Base-by-base conservation (phyloP, 2,797 vertebrate genomes). In the Euthynnus affinis region DNA sequence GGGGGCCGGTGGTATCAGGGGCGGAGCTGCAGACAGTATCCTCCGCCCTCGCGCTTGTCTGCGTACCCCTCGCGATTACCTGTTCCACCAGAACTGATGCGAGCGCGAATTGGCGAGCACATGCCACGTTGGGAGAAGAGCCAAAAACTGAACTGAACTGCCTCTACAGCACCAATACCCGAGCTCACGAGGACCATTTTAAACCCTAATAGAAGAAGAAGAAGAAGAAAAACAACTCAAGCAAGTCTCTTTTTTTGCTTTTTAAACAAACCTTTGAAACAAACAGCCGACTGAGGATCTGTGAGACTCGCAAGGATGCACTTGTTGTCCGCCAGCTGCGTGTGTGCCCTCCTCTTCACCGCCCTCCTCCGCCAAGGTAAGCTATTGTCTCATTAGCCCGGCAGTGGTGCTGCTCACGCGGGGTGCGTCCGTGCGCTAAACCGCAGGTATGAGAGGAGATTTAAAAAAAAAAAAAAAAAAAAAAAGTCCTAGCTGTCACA, bases 301-400 rank as follows among this genome's bases (percentile, higher is more conserved):
- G 69, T 68, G 74, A 88, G 58, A 88, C 57, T 73, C 82, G 86
- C 85, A n/a, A 91, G 88, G 91, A 94, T 94, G 94, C 92, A 93
- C 93, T 93, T 93, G 92, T 93, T 94, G 92, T 93, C 89, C 76
- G 74, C 84, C 83, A 67, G 83, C 85, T 87, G 79, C 75, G 71
- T 83, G 79, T 49, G 72, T 13, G 76, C 80, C 69, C 69, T 93
- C 37, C 67, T 94, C 59, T 0, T 87, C 74, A 0, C 82, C 59
- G 78, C 88, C 52, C 79, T 93, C 57, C 76, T 91, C 62, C 22
- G 51, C 75, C 89, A 84, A 92, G 94, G 94, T 94, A 93, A 89
- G 90, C 78, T 51, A 14, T 74, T 71, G 74, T 90, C 70, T 68
- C 61, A 1, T 15, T 23, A 9, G 4, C 58, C 60, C 27, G 40